Base-by-base conservation (phyloP, 1,140 invertebrate species). In the Bombus haemorrhoidalis region DNA sequence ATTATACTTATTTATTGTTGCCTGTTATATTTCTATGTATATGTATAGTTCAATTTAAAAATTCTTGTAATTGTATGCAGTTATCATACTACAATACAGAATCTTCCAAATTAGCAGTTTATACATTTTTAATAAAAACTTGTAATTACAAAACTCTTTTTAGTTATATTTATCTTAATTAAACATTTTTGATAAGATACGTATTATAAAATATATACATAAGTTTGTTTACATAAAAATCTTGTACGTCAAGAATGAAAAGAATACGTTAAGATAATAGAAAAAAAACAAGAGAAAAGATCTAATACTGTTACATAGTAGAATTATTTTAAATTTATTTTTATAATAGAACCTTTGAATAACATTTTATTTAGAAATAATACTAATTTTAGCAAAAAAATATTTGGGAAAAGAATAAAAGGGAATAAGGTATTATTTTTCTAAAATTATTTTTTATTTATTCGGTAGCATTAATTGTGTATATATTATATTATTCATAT, bases 391-490 rank as follows among this genome's bases (percentile, higher is more conserved):
- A 39, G 12, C 18, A 37, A 83, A 75, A 57, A 69, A 57, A 57
- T 6, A 13, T 37, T 39, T 32, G 47, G 62, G 41, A 28, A 18
- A 64, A 41, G 28, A 25, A 68, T 5, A 28, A 80, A n/a, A 53
- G 15, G 22, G 18, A 22, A 53, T 53, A 53, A 53, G 25, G 25
- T 59, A 59, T 59, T 34, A n/a, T 32, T 15, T n/a, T 5, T 18
- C 8, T 59, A 86, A 13, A 37, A 41, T 25, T 62, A 76, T 34
- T 62, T 25, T 72, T 78, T 39, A 32, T 2, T 85, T 78, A 72
- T 39, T 39, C 18, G 6, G 47, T 34, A 66, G 32, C 8, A 25
- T 39, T n/a, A 43, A 41, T 43, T 64, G n/a, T 9, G 8, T 6
- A 39, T 15, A 18, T 34, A 73, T 79, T 37, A 85, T 64, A 53